A percentile compares a stretch with the other conserved stretches of the same genome.
Evolutionary conservation across 2,113 vertebrate species (phyloP).

Genomic region (Syrmaticus mikado): DNA sequence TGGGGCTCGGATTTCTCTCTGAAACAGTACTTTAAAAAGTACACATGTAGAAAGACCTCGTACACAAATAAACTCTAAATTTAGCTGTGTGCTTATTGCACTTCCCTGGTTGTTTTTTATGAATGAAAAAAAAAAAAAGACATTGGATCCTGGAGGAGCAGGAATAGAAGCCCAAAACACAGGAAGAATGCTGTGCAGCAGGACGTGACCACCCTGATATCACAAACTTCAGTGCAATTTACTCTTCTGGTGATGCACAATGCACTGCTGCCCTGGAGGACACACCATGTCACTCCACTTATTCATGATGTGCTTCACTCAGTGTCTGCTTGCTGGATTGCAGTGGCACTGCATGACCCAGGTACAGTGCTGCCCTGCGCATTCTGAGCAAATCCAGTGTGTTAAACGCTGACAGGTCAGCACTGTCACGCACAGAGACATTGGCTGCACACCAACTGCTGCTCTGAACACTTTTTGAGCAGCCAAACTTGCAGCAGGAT

Average conservation of each 20-base stretch:
- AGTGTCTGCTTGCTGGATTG: background rate
- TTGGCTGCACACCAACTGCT: background rate
- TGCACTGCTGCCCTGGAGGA: background rate
- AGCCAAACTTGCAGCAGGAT: background rate
- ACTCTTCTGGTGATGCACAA: background rate
- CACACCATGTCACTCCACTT: accelerated
- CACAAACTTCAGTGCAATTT: background rate
- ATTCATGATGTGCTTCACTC: too few relatives aligned
- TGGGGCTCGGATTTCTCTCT: background rate
- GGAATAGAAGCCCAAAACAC: background rate
- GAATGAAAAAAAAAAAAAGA: constrained; percentile 16
- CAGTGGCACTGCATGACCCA: too few relatives aligned
- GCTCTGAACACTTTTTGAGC: background rate
- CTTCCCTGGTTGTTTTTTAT: background rate
- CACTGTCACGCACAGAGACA: background rate
- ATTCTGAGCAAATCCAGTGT: background rate
- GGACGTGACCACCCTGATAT: accelerated
- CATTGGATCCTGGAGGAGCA: background rate
- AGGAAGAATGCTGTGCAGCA: accelerated
- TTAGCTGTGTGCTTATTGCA: background rate
- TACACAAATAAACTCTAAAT: background rate
- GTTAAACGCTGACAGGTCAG: background rate
- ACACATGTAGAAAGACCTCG: background rate
- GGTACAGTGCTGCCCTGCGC: background rate
- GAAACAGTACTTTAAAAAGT: background rate